Evolutionary conservation across 2,113 vertebrate genomes (phyloP), one percentile per base, ranked within the genome.

Genomic region (Silurus glanis): DNA sequence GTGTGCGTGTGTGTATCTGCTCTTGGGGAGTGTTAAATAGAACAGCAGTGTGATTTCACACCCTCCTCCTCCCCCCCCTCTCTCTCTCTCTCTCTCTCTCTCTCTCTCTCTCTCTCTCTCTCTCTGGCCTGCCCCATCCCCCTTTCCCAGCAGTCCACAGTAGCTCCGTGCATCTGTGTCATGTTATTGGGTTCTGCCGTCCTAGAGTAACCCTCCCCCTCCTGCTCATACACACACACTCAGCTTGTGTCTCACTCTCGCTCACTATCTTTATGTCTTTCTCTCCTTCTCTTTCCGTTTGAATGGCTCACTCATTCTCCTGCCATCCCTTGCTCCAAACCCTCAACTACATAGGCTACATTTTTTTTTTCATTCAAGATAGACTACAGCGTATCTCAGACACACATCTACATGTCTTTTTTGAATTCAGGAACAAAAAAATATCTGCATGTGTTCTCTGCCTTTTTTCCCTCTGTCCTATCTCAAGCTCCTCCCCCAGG

Each of bases 81-180:
- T 53, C 66, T 25, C 80, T 49, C 88, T 28, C 53, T 56, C 67
- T 81, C 87, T 85, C 84, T 82, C 75, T 84, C 62, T 83, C 78
- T 88, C 87, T 80, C 85, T 28, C 10, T 14, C 71, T 82, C 83
- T 72, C 80, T 83, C 81, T 83, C 58, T 74, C 62, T 78, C 87
- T 85, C 83, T 23, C 61, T 53, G 28, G 23, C 79, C 28, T 85
- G 58, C 69, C 58, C 56, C 71, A 62, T 71, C 83, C 87, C 72
- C 62, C 82, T 84, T 79, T 85, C 83, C 69, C 87, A 74, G 78
- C 87, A 66, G 76, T 90, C 86, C 89, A 90, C 92, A 88, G 90
- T 91, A 91, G 91, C 93, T 90, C 84, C 56, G 75, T 93, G 92
- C 91, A 93, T 94, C 93, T 95, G 93, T 94, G 94, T 94, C 93